These are phyloP conservation scores for Hirudinaria manillensis DNA, from an alignment of 2,888 invertebrate species.

Conservation along the genomic window DNA sequence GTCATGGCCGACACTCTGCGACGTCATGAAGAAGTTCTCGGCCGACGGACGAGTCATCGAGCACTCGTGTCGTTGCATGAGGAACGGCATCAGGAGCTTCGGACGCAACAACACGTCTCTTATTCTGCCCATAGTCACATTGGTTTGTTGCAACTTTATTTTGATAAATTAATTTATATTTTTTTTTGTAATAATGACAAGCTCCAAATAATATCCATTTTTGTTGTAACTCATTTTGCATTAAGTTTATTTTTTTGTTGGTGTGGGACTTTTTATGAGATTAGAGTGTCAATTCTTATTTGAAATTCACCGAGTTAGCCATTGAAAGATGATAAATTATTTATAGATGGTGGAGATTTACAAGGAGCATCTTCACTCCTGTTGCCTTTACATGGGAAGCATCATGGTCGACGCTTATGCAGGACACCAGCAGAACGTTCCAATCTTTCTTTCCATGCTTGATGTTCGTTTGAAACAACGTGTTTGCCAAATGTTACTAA, in stretches of 20 bases:
- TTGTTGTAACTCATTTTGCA: slow-evolving; percentile 1
- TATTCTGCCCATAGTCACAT: slow-evolving; percentile 22
- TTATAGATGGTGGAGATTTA: slow-evolving; percentile 68
- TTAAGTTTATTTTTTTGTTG: no score
- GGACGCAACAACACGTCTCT: slow-evolving; percentile 21
- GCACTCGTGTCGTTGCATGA: slow-evolving; percentile 27
- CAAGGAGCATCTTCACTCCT: slow-evolving; percentile 69
- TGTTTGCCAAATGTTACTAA: neutral
- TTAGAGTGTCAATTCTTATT: no score
- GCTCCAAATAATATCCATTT: no score
- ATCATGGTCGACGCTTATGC: slow-evolving; percentile 86
- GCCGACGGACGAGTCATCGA: slow-evolving; percentile 17
- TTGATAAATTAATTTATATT: neutral
- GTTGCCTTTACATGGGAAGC: slow-evolving; percentile 79
- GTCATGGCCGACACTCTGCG: slow-evolving; percentile 20
- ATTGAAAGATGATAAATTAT: neutral
- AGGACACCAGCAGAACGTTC: slow-evolving; percentile 64
- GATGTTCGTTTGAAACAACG: slow-evolving; percentile 66
- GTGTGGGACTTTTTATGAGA: no score
- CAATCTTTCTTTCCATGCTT: slow-evolving; percentile 76
- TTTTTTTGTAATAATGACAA: no score
- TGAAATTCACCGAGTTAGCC: no score
- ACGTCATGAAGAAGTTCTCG: slow-evolving; percentile 17
- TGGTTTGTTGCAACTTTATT: neutral
- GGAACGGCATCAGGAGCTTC: slow-evolving; percentile 25